Percentiles rank a stretch among this genome's conserved stretches.
These are phyloP conservation scores for Drosophila paranaensis DNA, from an alignment of 2,888 invertebrate genomes.

Conservation along the genomic window DNA sequence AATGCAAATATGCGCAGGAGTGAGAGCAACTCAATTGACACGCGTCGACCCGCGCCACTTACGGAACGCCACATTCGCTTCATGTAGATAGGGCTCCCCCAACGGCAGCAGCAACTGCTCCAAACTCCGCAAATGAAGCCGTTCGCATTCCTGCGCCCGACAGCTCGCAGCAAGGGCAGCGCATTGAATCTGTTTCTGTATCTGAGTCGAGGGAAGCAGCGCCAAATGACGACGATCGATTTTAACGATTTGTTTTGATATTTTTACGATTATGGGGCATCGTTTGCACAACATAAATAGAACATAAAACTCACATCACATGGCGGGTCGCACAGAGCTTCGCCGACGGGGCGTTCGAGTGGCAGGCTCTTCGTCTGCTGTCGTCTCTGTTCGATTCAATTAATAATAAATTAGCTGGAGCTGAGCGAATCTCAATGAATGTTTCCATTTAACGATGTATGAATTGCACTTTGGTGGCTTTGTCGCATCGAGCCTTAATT, in stretches of 20 bases:
- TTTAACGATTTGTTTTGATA: constrained; percentile 86
- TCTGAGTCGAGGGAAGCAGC: constrained; percentile 41
- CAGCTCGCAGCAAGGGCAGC: constrained; percentile 19
- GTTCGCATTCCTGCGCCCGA: constrained; percentile 23
- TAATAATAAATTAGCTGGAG: constrained; percentile 77
- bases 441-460: constrained; percentile 60
- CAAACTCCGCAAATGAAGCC: constrained; percentile 63
- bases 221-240: constrained; percentile 79
- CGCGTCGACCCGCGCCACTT: constrained; percentile 60
- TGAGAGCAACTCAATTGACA: constrained; percentile 70
- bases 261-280: constrained; percentile 85
- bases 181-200: constrained; percentile 51
- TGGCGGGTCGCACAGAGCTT: constrained; percentile 16
- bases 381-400: constrained; percentile 63
- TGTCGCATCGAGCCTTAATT: constrained; percentile 58
- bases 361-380: background rate
- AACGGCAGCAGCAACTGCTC: constrained; percentile 13
- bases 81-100: constrained; percentile 28
- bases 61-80: constrained; percentile 6
- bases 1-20: constrained; percentile 58
- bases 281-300: constrained; percentile 85
- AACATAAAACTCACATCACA: constrained; percentile 82
- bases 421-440: constrained; percentile 75
- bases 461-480: constrained; percentile 49
- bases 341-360: constrained; percentile 3